Base-by-base conservation (phyloP, 53 echinoderm and acorn worm species). In the Mesocentrotus franciscanus region DNA sequence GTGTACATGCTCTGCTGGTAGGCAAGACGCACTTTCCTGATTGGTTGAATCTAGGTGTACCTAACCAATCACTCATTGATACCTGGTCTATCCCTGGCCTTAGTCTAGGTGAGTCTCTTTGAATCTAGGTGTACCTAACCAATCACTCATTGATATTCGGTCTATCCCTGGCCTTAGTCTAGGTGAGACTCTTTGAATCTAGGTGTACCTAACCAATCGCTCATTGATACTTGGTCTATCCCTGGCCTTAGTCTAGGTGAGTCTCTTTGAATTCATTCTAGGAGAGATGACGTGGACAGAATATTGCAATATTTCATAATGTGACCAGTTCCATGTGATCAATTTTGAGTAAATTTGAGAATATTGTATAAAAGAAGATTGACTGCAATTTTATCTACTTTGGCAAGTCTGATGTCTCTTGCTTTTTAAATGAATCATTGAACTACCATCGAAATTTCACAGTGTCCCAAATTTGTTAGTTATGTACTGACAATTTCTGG, bases 1-100 rank as follows among this genome's bases (percentile, higher is more conserved):
- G 98, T 79, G 97, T 98, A 8, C 97, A 96, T 20, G 97, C 98
- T 12, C 95, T 98, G 32, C 92, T 98, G 35, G 97, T 98, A 9
- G 98, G 98, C 94, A 98, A 97, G 89, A 98, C 97, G 16, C 95
- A 74, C 27, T 97, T 98, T 61, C 98, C 98, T 92, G 97, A 97
- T 95, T 98, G 98, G 98, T 66, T 95, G 92, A 95, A 90, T 89
- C 92, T 95, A 8, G 98, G 98, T 39, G 96, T 98, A 49, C 97
- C 97, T 42, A 95, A 91, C 91, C 95, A 97, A 95, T 96, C 97
- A 71, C 96, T 95, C 94, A 74, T 97, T 20, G 97, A 97, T 66
- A 90, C 95, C 26, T 97, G 97, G 97, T 71, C 93, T 27, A 96
- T 97, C 36, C 92, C 96, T 71, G 96, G 96, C 58, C 96, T 96